A percentile compares a stretch with the other conserved stretches of the same genome.
phyloP scores from a whole-genome alignment of 2,888 invertebrate species.

The Thelaira solivaga region DNA sequence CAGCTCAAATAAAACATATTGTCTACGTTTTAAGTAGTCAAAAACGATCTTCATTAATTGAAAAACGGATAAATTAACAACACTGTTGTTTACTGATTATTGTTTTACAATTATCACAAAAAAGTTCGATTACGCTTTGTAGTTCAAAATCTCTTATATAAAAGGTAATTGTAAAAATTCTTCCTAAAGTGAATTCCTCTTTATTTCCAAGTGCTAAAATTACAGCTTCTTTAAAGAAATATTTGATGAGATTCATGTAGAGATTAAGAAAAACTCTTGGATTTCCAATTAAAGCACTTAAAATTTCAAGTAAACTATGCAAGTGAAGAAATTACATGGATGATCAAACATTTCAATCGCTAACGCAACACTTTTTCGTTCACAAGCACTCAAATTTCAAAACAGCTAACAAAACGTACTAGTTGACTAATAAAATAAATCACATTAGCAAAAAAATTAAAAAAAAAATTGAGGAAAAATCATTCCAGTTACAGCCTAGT shows the following conservation, averaged over 20 bases:
- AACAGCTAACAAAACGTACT: not conserved
- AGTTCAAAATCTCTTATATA: no score
- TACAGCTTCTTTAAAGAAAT: not conserved
- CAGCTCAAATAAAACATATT: no score
- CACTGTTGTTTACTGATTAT: no score
- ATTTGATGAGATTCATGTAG: not conserved
- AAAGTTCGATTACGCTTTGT: no score
- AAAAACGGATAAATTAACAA: no score
- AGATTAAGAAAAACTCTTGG: not conserved
- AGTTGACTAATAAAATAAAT: not conserved
- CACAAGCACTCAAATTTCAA: slow-evolving; percentile 42
- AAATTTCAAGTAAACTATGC: not conserved
- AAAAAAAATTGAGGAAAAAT: no score
- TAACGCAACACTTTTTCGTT: slow-evolving; percentile 31
- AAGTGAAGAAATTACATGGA: slow-evolving; percentile 12
- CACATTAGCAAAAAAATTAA: not conserved
- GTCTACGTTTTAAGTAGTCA: no score
- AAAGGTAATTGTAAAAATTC: no score
- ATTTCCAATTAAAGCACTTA: slow-evolving; percentile 28
- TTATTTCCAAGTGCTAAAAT: not conserved
- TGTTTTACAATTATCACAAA: no score
- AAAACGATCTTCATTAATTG: no score
- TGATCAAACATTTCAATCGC: slow-evolving; percentile 31
- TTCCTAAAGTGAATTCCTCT: no score
- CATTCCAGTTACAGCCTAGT: not conserved